Evolutionary conservation across 2,888 invertebrate genomes (phyloP).

Genomic region (Chymomyza caudatula): DNA sequence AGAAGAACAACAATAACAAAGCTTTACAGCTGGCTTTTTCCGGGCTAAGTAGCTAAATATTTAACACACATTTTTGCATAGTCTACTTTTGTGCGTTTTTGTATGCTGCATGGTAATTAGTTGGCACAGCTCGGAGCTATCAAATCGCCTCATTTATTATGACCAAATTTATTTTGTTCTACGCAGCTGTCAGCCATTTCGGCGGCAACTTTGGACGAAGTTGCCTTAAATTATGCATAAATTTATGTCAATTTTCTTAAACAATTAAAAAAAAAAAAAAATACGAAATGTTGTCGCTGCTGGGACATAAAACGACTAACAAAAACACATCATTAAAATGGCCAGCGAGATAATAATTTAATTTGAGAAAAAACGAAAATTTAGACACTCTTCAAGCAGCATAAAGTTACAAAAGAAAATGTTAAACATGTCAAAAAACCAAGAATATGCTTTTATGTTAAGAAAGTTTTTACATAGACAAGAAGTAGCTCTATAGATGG

Average conservation of each 20-base stretch:
- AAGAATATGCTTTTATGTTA: too few species aligned
- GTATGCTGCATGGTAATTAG: background rate
- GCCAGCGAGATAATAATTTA: background rate
- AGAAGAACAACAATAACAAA: background rate
- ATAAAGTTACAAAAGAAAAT: background rate
- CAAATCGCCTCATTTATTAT: constrained; percentile 44
- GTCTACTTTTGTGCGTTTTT: constrained; percentile 43
- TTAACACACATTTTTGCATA: constrained; percentile 9
- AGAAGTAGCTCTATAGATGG: too few species aligned
- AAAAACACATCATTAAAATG: background rate
- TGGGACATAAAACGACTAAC: background rate
- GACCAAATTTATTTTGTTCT: constrained; percentile 21
- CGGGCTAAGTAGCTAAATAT: background rate
- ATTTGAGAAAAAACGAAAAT: background rate
- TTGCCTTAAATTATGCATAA: constrained; percentile 51
- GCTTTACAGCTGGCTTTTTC: background rate
- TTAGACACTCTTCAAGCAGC: background rate
- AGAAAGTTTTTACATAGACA: too few species aligned
- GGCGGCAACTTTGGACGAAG: background rate
- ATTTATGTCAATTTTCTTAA: constrained; percentile 63
- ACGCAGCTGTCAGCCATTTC: constrained; percentile 2
- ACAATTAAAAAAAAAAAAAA: constrained; percentile 55
- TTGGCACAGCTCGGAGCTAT: constrained; percentile 25
- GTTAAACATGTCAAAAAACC: background rate
- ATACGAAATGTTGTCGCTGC: constrained; percentile 3